Evolutionary conservation across 2,113 vertebrate species (phyloP).

Genomic region (Prietella phreatophila): DNA sequence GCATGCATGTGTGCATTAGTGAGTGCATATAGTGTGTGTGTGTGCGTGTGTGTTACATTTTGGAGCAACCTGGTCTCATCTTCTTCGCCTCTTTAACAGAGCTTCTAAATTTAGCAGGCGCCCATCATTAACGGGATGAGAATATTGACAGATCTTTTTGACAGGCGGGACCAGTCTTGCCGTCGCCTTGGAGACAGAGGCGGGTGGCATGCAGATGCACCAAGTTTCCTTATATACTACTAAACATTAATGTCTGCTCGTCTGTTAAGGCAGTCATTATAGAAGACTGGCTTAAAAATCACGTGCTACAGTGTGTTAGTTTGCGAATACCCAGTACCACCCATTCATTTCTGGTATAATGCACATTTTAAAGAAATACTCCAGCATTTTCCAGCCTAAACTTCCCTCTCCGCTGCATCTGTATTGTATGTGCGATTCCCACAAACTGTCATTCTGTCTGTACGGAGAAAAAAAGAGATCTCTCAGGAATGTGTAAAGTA

Average conservation of each 20-base stretch:
- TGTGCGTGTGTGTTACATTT: background rate
- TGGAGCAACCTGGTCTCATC: background rate
- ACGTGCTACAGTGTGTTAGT: background rate
- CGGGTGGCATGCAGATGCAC: constrained; percentile 9
- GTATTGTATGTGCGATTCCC: background rate
- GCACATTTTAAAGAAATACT: background rate
- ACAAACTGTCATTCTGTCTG: background rate
- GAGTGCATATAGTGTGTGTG: background rate
- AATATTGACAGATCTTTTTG: constrained; percentile 62
- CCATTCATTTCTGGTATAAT: background rate
- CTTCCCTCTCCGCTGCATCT: background rate
- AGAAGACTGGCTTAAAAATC: background rate
- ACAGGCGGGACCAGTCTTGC: constrained; percentile 53
- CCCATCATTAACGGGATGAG: constrained; percentile 58
- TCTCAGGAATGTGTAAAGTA: background rate
- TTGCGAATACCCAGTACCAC: background rate
- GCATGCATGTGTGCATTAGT: background rate
- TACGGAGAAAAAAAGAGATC: background rate
- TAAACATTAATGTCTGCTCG: background rate
- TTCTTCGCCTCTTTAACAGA: constrained; percentile 18
- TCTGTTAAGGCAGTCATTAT: background rate
- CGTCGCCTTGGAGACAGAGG: constrained; percentile 38
- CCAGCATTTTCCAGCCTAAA: background rate
- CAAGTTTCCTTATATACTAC: background rate
- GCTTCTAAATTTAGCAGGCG: constrained; percentile 69